Base-by-base conservation (phyloP, 2,113 vertebrate genomes). In the Eulacestoma nigropectus region DNA sequence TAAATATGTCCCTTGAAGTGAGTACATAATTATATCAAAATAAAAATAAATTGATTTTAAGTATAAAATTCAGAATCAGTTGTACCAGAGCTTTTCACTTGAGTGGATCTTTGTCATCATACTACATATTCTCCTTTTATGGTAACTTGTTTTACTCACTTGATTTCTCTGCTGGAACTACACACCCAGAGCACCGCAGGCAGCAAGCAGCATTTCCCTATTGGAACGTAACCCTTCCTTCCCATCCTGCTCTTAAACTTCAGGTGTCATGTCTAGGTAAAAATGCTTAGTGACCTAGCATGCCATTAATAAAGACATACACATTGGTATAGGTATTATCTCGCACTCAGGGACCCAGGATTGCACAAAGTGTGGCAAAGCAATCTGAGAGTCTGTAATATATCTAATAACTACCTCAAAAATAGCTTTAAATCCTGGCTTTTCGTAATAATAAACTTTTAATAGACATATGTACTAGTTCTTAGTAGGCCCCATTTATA, bases 371-470 rank as follows among this genome's bases (percentile, higher is more conserved):
- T 42, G 32, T 49, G 52, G 72, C 35, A 64, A 50, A 27, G 67
- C 57, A 91, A 2, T 82, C 39, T 53, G 52, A 53, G 22, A 80
- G 10, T 41, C 82, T 87, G 26, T 50, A 60, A 88, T 41, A 27
- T 23, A 69, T 64, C 53, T 76, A 64, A 73, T 56, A 56, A n/a
- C 59, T 68, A 27, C n/a, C 42, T 91, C 84, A 62, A 77, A 96
- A 96, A 62, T 65, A 86, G 30, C 50, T 92, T 90, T 80, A 80
- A 90, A 69, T n/a, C n/a, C n/a, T n/a, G n/a, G n/a, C n/a, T n/a
- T n/a, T n/a, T n/a, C n/a, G n/a, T n/a, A n/a, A n/a, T n/a, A n/a
- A n/a, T n/a, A n/a, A n/a, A 77, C 75, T 88, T 88, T 69, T 65
- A 92, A 96, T 93, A 94, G 62, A 39, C 16, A 16, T 64, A 75